Base-by-base conservation (phyloP, 2,888 invertebrate species). In the Drosophila multiciliata region DNA sequence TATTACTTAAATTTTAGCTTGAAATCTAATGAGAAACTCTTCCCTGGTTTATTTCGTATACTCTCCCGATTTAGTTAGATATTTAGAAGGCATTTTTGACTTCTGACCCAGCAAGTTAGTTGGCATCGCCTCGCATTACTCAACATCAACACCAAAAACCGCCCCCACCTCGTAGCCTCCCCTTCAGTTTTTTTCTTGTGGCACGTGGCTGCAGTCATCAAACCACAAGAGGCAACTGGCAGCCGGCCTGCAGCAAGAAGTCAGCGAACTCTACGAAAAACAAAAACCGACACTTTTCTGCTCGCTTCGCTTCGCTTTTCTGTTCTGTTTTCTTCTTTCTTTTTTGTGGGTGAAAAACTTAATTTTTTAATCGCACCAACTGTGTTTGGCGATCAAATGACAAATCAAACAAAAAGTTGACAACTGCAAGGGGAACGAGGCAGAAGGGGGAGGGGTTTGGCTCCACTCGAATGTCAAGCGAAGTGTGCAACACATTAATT, bases 401-500 rank as follows among this genome's bases (percentile, higher is more conserved):
- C 91, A 90, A 84, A 90, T 90, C 90, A 90, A 91, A 91, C 83
- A 90, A 71, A 72, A 86, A 76, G 63, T 73, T 75, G 84, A 82
- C 73, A 83, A 66, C 73, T 71, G 70, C 73, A 72, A 63, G 50
- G 57, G 65, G 72, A 62, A 3, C 29, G 48, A 38, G 54, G 66
- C 53, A 45, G 45, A 40, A 20, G 64, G 32, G 57, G 42, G 50
- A 57, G 36, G 1, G 20, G 36, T 33, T 12, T n/a, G 17, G 48
- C 42, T 63, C 32, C 76, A 75, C 67, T 70, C 64, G 69, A 77
- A 88, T 90, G 91, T 91, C 90, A 90, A 87, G 80, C 84, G 86
- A 91, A 89, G 91, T 91, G 91, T 91, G 91, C 90, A 87, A 87
- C 87, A 90, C 89, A 91, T 91, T 91, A 91, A 91, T 87, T 75